Conservation (phyloP, 2,888 invertebrate species). For the Cerastis leucographa region DNA sequence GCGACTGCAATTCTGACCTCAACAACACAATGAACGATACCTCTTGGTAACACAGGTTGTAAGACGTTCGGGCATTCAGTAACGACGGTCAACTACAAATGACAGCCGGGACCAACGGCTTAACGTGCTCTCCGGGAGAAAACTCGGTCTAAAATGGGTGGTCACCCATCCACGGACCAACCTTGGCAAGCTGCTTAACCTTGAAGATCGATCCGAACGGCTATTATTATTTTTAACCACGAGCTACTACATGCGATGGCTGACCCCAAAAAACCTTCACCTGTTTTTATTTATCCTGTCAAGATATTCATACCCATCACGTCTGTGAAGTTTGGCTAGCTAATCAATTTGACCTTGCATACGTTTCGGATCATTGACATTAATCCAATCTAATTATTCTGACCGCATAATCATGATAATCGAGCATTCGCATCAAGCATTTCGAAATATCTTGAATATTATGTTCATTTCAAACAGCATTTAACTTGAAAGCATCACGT, state of each 20-base stretch:
- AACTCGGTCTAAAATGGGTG: not conserved
- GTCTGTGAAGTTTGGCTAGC: not conserved
- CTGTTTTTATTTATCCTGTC: not conserved
- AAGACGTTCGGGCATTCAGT: no score
- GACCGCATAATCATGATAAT: not conserved
- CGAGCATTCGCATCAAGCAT: not conserved
- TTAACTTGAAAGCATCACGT: not conserved
- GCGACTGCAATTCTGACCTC: no score
- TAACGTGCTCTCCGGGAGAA: no score
- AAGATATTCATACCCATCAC: not conserved
- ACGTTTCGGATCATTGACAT: not conserved
- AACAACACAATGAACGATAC: no score
- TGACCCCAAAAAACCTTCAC: not conserved
- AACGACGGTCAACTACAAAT: no score
- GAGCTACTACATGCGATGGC: not conserved
- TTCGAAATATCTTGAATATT: not conserved
- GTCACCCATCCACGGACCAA: no score
- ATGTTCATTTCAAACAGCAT: not conserved
- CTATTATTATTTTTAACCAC: no score
- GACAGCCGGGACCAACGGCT: no score
- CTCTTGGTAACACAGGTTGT: no score
- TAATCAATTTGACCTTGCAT: not conserved
- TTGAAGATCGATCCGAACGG: no score
- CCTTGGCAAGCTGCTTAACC: not conserved
- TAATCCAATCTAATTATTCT: not conserved